Evolutionary conservation across 2,888 invertebrate species (phyloP).

Genomic region (Lagria hirta): DNA sequence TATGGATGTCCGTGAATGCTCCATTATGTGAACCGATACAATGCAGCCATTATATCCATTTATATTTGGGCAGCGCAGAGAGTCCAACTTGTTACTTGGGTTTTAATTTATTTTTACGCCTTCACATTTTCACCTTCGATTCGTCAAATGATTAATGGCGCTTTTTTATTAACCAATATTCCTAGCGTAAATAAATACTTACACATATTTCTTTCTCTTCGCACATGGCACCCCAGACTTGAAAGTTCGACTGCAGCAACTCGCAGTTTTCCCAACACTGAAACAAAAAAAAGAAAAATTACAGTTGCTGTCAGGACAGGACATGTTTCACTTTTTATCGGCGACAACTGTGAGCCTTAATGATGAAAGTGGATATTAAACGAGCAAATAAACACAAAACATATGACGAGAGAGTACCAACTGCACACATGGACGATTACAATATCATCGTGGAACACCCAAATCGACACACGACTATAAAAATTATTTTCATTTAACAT

Average conservation of each 20-base stretch:
- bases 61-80: conserved; percentile 32
- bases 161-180: conserved; percentile 9
- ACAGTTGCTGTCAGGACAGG: conserved; percentile 9
- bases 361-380: conserved; percentile 37
- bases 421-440: conserved; percentile 18
- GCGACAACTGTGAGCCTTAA: conserved; percentile 16
- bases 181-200: conserved; percentile 54
- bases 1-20: conserved; percentile 37
- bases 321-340: conserved; percentile 16
- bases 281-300: conserved; percentile 49
- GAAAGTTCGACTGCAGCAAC: conserved; percentile 70
- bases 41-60: conserved; percentile 34
- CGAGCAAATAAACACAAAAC: conserved; percentile 42
- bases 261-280: conserved; percentile 80
- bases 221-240: conserved; percentile 72
- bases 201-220: conserved; percentile 72
- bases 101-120: conserved; percentile 36
- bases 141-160: conserved; percentile 30
- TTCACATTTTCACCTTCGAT: conserved; percentile 29
- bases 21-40: conserved; percentile 37
- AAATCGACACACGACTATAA: conserved; percentile 9
- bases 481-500: no score
- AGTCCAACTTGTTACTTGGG: conserved; percentile 24
- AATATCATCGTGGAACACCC: conserved; percentile 20
- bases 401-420: conserved; percentile 32